phyloP scores from a whole-genome alignment of 2,113 vertebrate species.

The Hassar affinis region DNA sequence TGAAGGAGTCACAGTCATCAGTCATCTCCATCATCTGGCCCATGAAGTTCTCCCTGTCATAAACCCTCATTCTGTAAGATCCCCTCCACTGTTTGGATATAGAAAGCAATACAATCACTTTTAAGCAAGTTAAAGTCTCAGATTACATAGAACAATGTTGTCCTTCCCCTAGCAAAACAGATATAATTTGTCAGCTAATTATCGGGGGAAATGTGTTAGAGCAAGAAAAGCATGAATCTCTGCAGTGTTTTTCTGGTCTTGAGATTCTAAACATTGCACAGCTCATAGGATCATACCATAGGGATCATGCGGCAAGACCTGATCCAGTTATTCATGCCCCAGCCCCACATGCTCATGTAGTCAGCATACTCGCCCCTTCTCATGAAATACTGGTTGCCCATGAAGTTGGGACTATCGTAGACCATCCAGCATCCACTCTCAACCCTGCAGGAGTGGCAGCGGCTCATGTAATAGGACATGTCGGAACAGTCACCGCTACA shows the following conservation, averaged over 20 bases:
- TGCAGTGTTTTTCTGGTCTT: not conserved
- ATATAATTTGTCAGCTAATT: not conserved
- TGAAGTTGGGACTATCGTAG: slow-evolving; percentile 63
- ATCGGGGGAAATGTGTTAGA: not conserved
- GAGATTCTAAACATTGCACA: not conserved
- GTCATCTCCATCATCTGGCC: slow-evolving; percentile 30
- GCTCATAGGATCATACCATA: slow-evolving; percentile 16
- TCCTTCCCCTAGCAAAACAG: not conserved
- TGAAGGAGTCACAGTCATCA: slow-evolving; percentile 22
- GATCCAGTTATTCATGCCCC: slow-evolving; percentile 25
- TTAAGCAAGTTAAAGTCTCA: not conserved
- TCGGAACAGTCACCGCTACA: slow-evolving; percentile 61
- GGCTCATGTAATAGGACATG: slow-evolving; percentile 61
- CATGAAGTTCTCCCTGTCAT: slow-evolving; percentile 64
- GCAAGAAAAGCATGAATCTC: not conserved
- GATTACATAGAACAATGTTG: not conserved
- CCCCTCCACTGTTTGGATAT: slow-evolving; percentile 24
- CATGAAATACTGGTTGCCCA: slow-evolving; percentile 68
- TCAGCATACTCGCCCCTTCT: slow-evolving; percentile 61
- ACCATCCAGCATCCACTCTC: slow-evolving; percentile 64
- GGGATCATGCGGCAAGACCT: slow-evolving; percentile 27
- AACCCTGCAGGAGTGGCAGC: slow-evolving; percentile 58
- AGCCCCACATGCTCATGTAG: slow-evolving; percentile 23
- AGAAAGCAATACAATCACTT: not conserved
- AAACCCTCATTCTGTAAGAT: slow-evolving; percentile 58